Evolutionary conservation across 1,140 invertebrate species (phyloP).

Genomic region (Microplitis demolitor): DNA sequence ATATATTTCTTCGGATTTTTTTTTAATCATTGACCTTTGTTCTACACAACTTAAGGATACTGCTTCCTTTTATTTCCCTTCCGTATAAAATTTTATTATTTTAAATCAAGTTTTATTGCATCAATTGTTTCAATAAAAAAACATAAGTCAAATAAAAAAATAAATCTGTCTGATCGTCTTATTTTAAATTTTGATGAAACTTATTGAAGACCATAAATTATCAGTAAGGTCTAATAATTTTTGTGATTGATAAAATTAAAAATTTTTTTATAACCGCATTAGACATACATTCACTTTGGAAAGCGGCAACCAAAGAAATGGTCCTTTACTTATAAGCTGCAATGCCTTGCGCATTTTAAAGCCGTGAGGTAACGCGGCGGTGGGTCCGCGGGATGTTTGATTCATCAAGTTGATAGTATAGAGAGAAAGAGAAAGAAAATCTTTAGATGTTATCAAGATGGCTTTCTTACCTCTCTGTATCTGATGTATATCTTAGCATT

Average conservation of each 20-base stretch:
- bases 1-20: neutral
- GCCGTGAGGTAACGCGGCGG: slow-evolving; percentile 16
- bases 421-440: neutral
- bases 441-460: slow-evolving; percentile 7
- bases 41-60: neutral
- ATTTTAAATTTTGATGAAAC: neutral
- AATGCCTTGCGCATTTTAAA: neutral
- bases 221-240: neutral
- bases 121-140: no score
- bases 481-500: slow-evolving; percentile 12
- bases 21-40: neutral
- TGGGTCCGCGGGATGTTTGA: slow-evolving; percentile 18
- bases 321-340: neutral
- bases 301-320: neutral
- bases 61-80: neutral
- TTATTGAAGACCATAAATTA: neutral
- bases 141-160: no score
- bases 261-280: neutral
- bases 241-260: neutral
- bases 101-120: no score
- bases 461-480: neutral
- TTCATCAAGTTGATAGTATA: slow-evolving; percentile 12
- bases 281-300: neutral
- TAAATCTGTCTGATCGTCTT: no score
- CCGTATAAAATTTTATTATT: no score